Evolutionary conservation across 2,797 vertebrate species (phyloP), one percentile per base, ranked within the genome.

Genomic region (Tenualosa thibaudeaui): DNA sequence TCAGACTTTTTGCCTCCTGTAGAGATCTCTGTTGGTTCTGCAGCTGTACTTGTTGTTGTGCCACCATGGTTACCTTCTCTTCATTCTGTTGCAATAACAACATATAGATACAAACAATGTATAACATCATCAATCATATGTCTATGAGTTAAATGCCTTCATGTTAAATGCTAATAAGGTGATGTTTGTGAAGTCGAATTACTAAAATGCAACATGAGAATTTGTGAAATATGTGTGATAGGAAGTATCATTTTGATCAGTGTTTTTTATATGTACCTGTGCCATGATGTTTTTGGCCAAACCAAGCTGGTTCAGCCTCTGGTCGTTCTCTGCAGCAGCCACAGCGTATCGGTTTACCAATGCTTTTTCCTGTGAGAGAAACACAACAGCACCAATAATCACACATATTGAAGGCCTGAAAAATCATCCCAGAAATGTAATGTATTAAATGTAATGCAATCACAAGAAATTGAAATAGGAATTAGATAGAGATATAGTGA

Each of bases 301-400:
- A 43, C 92, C 94, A 95, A 99, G 95, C 89, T 96, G 96, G 85
- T 92, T 96, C 88, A 98, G 96, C 19, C 94, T 94, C 90, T 99
- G 95, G 60, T 93, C 91, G 19, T 94, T 97, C 88, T 96, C 94
- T 83, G 97, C 97, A 17, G 91, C 90, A 3, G 93, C 92, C 90
- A 97, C 94, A 17, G 96, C 92, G 5, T 94, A 99, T 46, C 93
- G 94, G 83, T 95, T 97, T 24, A 94, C 90, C 85, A 97, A 89
- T 86, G 92, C 92, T 83, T 96, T 98, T 92, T 98, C 97, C 98
- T 99, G 88, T 88, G 91, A 92, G 26, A 90, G 81, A 91, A 82
- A 86, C 83, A 81, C 24, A 84, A 24, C 24, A 24, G 58, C 58
- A 62, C n/a, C n/a, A 62, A 62, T n/a, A 60, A n/a, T n/a, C 22